A percentile compares a stretch with the other conserved stretches of the same genome.
phyloP scores from a whole-genome alignment of 2,797 vertebrate species.

The Spea hammondii region DNA sequence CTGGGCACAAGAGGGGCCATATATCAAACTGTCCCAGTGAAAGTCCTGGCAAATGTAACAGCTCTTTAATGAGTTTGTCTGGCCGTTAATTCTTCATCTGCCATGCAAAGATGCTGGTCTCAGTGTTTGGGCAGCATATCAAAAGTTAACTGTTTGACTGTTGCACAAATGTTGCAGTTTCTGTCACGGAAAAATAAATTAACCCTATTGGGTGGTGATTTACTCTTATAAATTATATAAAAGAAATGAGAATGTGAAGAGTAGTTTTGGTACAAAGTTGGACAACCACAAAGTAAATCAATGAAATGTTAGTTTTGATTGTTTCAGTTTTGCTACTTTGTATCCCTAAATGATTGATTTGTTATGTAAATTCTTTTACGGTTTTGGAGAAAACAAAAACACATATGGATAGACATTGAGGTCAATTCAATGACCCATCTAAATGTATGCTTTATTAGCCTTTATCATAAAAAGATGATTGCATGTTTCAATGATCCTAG shows the following conservation, averaged over 20 bases:
- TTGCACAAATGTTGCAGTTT: constrained; percentile 48
- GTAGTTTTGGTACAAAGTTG: too few relatives aligned
- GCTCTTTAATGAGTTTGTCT: constrained; percentile 53
- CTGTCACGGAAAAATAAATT: constrained; percentile 17
- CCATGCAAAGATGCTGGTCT: constrained; percentile 51
- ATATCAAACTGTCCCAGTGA: constrained; percentile 51
- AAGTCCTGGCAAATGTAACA: constrained; percentile 50
- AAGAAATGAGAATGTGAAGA: neutral
- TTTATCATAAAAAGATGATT: too few relatives aligned
- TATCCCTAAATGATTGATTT: too few relatives aligned
- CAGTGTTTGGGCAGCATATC: constrained; percentile 49
- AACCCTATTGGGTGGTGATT: neutral
- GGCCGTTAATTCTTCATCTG: constrained; percentile 53
- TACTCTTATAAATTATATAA: neutral
- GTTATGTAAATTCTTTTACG: too few relatives aligned
- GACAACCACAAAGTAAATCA: neutral
- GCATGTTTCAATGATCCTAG: too few relatives aligned
- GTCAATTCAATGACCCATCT: too few relatives aligned
- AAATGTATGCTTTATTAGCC: too few relatives aligned
- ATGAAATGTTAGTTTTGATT: too few relatives aligned
- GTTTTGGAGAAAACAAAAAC: too few relatives aligned
- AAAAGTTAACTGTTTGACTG: constrained; percentile 50
- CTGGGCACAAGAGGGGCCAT: constrained; percentile 34
- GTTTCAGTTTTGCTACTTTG: too few relatives aligned
- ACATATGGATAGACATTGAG: too few relatives aligned